Evolutionary conservation across 2,888 invertebrate genomes (phyloP).

Genomic region (Hartigia nigra): DNA sequence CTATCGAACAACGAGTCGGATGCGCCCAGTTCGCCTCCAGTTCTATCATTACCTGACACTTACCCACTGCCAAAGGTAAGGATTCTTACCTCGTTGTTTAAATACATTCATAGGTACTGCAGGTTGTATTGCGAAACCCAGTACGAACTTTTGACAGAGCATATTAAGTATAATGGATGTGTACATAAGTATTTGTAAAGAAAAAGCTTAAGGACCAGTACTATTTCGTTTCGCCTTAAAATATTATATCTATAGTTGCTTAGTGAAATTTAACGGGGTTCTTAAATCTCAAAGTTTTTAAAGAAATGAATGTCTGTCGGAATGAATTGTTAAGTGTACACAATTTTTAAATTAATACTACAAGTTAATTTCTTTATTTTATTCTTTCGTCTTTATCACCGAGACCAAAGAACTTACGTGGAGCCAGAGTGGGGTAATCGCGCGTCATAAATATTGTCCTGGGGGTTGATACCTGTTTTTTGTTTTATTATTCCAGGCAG

Average conservation of each 20-base stretch:
- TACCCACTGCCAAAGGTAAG: constrained; percentile 64
- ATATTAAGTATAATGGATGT: neutral
- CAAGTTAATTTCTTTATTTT: constrained; percentile 8
- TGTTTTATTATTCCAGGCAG: constrained; percentile 65
- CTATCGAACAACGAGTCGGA: constrained; percentile 72
- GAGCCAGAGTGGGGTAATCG: neutral
- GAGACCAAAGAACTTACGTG: neutral
- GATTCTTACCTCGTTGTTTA: neutral
- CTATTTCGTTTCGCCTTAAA: neutral
- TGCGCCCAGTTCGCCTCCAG: constrained; percentile 67
- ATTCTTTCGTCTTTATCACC: neutral
- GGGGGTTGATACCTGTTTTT: constrained; percentile 62
- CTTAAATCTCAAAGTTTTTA: neutral
- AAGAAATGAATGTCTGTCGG: neutral
- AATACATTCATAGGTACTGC: neutral
- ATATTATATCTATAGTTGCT: neutral
- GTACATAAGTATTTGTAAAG: neutral
- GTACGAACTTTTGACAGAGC: neutral
- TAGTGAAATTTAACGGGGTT: neutral
- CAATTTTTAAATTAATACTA: neutral
- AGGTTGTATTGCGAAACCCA: neutral
- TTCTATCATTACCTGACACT: constrained; percentile 61
- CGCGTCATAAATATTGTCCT: neutral
- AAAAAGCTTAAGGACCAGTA: neutral
- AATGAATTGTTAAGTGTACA: neutral